Conservation (phyloP, 1,140 invertebrate species). For the Sitodiplosis mosellana region DNA sequence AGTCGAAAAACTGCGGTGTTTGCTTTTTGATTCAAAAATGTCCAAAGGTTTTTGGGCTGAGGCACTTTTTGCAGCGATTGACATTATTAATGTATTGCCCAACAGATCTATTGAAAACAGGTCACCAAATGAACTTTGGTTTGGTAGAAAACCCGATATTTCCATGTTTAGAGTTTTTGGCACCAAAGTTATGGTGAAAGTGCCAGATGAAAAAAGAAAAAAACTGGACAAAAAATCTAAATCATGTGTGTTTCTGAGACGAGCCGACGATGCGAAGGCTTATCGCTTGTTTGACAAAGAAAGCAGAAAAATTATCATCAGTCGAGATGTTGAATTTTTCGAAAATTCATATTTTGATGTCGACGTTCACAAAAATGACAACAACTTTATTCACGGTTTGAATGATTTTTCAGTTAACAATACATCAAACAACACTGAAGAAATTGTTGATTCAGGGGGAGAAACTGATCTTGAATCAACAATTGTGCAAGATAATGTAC, state of each 20-base stretch:
- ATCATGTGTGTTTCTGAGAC: slow-evolving; percentile 19
- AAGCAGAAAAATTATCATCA: slow-evolving; percentile 11
- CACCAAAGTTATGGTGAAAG: slow-evolving; percentile 18
- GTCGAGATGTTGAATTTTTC: slow-evolving; percentile 14
- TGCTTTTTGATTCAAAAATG: slow-evolving; percentile 19
- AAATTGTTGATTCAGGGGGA: too few relatives aligned
- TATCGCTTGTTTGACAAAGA: slow-evolving; percentile 14
- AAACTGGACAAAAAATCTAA: slow-evolving; percentile 15
- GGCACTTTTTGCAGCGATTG: slow-evolving; percentile 18
- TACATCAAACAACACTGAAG: too few relatives aligned
- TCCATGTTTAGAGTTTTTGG: slow-evolving; percentile 19
- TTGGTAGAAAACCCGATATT: slow-evolving; percentile 10
- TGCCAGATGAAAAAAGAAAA: slow-evolving; percentile 16
- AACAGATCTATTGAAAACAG: slow-evolving; percentile 18
- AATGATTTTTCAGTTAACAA: too few relatives aligned
- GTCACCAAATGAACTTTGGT: slow-evolving; percentile 12
- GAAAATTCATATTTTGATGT: too few relatives aligned
- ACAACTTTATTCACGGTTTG: too few relatives aligned
- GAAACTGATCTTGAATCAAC: too few relatives aligned
- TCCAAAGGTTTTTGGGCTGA: slow-evolving; percentile 23
- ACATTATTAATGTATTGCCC: slow-evolving; percentile 20
- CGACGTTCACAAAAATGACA: too few relatives aligned
- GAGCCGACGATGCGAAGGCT: slow-evolving; percentile 11
- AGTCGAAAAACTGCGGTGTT: slow-evolving; percentile 17
- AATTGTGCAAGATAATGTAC: too few relatives aligned